phyloP scores from a whole-genome alignment of 1,140 invertebrate genomes.

The Centruroides vittatus region DNA sequence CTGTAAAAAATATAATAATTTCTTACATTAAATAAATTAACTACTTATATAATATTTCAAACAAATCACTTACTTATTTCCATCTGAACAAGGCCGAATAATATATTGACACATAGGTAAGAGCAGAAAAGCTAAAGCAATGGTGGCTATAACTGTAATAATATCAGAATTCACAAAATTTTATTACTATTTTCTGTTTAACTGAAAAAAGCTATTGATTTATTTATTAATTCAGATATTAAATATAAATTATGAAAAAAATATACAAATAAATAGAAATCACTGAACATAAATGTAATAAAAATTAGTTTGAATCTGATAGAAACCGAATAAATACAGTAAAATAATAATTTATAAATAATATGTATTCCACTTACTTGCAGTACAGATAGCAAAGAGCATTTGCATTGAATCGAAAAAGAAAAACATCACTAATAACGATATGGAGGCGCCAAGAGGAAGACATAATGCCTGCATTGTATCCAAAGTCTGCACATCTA shows the following conservation, averaged over 20 bases:
- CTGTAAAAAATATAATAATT: too few species aligned
- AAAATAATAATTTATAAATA: too few species aligned
- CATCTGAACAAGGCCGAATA: conserved; percentile 68
- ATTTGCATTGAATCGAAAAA: conserved; percentile 98
- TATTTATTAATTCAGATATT: too few species aligned
- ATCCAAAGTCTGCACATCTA: conserved; percentile 82
- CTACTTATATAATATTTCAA: neutral
- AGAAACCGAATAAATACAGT: neutral
- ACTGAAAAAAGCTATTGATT: too few species aligned
- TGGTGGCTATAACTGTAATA: conserved; percentile 79
- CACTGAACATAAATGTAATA: neutral
- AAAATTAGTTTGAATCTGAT: neutral
- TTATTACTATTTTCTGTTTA: too few species aligned
- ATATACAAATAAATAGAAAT: conserved; percentile 23
- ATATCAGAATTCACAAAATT: too few species aligned
- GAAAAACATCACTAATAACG: conserved; percentile 94
- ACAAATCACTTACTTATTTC: conserved; percentile 25
- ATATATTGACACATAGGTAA: conserved; percentile 96
- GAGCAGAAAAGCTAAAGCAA: conserved; percentile 85
- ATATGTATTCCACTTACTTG: conserved; percentile 47
- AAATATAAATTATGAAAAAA: too few species aligned
- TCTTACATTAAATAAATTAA: too few species aligned
- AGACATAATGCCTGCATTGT: conserved; percentile 94
- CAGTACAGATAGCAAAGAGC: conserved; percentile 92
- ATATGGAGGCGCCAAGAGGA: conserved; percentile 87